phyloP scores from a whole-genome alignment of 30 jellyfish, hydroid and myxozoan species.

The Chironex yamaguchii region DNA sequence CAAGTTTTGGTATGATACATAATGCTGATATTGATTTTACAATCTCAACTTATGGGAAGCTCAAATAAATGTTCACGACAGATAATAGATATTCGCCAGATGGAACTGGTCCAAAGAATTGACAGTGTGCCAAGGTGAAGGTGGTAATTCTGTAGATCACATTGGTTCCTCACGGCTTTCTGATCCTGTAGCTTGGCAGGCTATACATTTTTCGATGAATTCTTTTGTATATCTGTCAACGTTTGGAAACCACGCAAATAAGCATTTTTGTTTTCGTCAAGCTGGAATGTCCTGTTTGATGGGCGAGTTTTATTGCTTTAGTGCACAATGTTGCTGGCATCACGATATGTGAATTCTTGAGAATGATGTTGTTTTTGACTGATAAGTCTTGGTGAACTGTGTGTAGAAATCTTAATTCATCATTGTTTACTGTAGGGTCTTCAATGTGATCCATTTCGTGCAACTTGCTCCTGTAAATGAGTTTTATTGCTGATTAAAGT shows the following conservation, averaged over 20 bases:
- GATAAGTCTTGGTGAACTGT: neutral
- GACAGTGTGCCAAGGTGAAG: conserved; percentile 61
- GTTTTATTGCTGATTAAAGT: neutral
- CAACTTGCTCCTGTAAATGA: neutral
- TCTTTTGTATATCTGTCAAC: neutral
- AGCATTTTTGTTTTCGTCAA: neutral
- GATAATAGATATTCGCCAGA: conserved; percentile 33
- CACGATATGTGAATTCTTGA: neutral
- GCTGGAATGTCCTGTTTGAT: neutral
- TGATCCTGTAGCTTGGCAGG: conserved; percentile 17
- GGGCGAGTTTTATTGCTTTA: conserved; percentile 2
- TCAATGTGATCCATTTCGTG: neutral
- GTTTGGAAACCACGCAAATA: conserved; percentile 6
- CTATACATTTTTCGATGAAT: neutral
- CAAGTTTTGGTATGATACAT: no score
- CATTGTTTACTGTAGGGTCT: neutral
- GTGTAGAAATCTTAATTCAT: neutral
- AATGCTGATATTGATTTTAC: no score
- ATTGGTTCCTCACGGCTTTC: neutral
- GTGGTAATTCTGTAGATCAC: conserved; percentile 40
- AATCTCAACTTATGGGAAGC: no score
- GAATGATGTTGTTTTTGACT: conserved; percentile 11
- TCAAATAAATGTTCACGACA: conserved; percentile 34
- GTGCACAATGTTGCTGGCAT: neutral
- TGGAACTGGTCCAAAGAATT: conserved; percentile 59